Evolutionary conservation across 2,797 vertebrate species (phyloP).

Genomic region (Cichlasoma orientale): DNA sequence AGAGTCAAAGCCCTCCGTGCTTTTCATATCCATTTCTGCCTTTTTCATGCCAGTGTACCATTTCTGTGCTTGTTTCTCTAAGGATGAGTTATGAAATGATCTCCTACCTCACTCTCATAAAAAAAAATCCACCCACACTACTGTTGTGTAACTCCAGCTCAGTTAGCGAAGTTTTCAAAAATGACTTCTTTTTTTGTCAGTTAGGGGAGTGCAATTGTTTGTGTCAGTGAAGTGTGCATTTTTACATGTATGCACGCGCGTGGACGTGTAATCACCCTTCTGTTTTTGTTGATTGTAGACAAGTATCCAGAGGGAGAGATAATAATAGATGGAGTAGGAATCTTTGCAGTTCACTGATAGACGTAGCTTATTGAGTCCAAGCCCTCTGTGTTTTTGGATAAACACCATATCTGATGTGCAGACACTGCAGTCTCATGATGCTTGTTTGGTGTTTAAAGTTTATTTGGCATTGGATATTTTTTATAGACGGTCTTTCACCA

Average conservation of each 20-base stretch:
- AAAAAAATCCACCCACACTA: constrained; percentile 71
- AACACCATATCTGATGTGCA: constrained; percentile 19
- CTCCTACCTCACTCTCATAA: constrained; percentile 66
- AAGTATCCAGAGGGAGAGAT: constrained; percentile 29
- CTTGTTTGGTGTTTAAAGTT: constrained; percentile 1
- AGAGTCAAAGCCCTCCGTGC: constrained; percentile 67
- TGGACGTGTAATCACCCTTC: constrained; percentile 45
- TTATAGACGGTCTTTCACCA: neutral
- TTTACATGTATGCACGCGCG: constrained; percentile 45
- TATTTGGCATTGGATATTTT: neutral
- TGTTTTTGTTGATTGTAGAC: constrained; percentile 46
- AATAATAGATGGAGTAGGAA: constrained; percentile 49
- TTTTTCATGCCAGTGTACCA: constrained; percentile 61
- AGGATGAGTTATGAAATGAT: constrained; percentile 84
- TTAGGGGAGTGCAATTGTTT: constrained; percentile 21
- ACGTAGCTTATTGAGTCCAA: constrained; percentile 22
- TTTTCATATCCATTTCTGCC: constrained; percentile 71
- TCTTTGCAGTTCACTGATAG: constrained; percentile 28
- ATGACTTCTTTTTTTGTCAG: constrained; percentile 36
- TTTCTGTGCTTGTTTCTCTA: constrained; percentile 69
- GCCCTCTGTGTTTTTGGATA: constrained; percentile 31
- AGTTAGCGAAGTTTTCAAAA: constrained; percentile 64
- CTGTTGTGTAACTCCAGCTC: constrained; percentile 79
- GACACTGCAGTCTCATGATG: constrained; percentile 19
- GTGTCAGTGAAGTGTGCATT: constrained; percentile 28